Percentiles rank a stretch among this genome's conserved stretches.
phyloP scores from a whole-genome alignment of 1,140 invertebrate genomes.

The Zophobas atratus region DNA sequence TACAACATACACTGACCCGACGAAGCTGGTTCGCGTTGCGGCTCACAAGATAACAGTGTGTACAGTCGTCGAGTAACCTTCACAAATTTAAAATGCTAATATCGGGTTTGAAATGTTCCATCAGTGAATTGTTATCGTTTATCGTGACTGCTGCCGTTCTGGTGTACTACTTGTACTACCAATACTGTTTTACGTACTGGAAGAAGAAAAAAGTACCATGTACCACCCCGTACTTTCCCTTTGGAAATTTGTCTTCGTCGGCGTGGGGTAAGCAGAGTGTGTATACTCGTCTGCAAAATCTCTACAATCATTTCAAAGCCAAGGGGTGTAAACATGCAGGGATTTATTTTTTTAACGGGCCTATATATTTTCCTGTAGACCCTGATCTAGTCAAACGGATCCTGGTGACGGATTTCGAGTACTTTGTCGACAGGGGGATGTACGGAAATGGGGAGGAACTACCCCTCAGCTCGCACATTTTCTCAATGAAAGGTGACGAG shows the following conservation, averaged over 20 bases:
- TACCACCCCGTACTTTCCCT: background rate
- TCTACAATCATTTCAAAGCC: constrained; percentile 16
- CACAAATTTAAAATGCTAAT: background rate
- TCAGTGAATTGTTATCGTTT: background rate
- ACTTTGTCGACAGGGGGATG: constrained; percentile 69
- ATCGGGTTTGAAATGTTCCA: background rate
- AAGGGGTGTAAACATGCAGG: constrained; percentile 15
- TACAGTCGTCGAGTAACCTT: background rate
- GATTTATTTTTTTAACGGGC: constrained; percentile 27
- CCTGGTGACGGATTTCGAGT: constrained; percentile 69
- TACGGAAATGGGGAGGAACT: constrained; percentile 67
- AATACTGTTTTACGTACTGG: constrained; percentile 35
- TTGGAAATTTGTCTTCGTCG: constrained; percentile 28
- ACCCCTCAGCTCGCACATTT: constrained; percentile 60
- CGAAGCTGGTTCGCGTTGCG: no score
- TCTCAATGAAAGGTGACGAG: constrained; percentile 63
- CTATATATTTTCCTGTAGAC: constrained; percentile 61
- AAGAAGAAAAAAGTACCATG: constrained; percentile 23
- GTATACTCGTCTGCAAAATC: background rate
- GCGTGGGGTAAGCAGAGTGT: constrained; percentile 23
- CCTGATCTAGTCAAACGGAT: constrained; percentile 69
- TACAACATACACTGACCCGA: no score
- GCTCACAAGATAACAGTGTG: background rate
- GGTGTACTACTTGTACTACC: constrained; percentile 18
- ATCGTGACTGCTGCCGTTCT: background rate